Evolutionary conservation across 2,113 vertebrate species (phyloP).

Genomic region (Notothenia coriiceps): DNA sequence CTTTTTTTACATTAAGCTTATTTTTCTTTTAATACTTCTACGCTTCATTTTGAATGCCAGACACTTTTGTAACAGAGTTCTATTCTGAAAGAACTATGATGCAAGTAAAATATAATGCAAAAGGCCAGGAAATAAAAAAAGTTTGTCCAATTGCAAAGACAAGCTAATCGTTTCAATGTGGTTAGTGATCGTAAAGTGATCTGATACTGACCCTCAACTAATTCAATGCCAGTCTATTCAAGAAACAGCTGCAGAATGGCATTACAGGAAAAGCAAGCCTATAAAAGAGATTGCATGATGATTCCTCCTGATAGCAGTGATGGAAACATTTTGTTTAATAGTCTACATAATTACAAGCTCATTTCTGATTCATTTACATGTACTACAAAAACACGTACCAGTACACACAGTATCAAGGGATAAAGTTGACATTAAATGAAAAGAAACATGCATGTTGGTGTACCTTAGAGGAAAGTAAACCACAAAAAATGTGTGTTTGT

Average conservation of each 20-base stretch:
- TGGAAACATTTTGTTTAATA: background rate
- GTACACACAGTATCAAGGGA: background rate
- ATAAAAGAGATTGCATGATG: background rate
- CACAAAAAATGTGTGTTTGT: background rate
- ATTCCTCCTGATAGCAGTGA: background rate
- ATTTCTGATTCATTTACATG: background rate
- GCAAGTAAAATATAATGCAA: background rate
- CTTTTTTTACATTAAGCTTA: too few species aligned
- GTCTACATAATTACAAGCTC: background rate
- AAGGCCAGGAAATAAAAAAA: too few species aligned
- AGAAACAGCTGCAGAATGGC: background rate
- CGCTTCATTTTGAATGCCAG: too few species aligned
- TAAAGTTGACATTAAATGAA: background rate
- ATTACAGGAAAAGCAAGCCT: background rate
- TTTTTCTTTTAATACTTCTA: too few species aligned
- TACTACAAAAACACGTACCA: background rate
- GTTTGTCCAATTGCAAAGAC: background rate
- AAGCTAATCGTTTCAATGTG: background rate
- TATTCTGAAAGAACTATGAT: too few species aligned
- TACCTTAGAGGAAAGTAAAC: background rate
- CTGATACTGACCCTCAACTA: conserved; percentile 1
- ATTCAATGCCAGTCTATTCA: background rate
- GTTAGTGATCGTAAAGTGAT: conserved; percentile 18
- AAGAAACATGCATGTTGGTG: background rate
- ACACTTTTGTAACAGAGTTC: too few species aligned